Percentiles rank a stretch among this genome's conserved stretches.
These are phyloP conservation scores for Hirtodrosophila trivittata DNA, from an alignment of 2,888 invertebrate species.

Conservation along the genomic window DNA sequence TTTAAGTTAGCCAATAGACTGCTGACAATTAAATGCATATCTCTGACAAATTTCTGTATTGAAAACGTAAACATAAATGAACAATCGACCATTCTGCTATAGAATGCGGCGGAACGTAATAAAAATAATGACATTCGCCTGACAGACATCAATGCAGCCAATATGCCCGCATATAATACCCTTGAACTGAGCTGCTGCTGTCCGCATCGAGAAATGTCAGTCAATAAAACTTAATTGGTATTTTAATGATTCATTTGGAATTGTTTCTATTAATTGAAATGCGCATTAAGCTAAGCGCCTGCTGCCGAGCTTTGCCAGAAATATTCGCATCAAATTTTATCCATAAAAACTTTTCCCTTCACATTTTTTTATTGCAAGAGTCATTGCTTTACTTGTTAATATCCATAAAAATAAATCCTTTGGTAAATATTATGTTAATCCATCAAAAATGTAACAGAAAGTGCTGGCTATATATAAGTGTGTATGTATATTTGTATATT, in stretches of 20 bases:
- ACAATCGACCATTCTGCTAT: slow-evolving; percentile 19
- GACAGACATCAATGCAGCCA: slow-evolving; percentile 19
- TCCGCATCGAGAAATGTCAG: background rate
- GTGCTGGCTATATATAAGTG: too few species aligned
- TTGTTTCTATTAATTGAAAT: slow-evolving; percentile 47
- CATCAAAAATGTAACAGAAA: too few species aligned
- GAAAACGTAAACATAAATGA: slow-evolving; percentile 41
- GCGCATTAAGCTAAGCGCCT: slow-evolving; percentile 32
- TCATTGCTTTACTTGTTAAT: too few species aligned
- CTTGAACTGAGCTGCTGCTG: background rate
- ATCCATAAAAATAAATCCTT: too few species aligned
- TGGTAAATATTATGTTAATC: too few species aligned
- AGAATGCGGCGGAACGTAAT: slow-evolving; percentile 34
- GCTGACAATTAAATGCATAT: slow-evolving; percentile 52
- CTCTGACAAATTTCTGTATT: slow-evolving; percentile 30
- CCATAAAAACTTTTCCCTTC: too few species aligned
- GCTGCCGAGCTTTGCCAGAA: background rate
- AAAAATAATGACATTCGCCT: slow-evolving; percentile 49
- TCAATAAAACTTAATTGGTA: slow-evolving; percentile 66
- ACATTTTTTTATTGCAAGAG: too few species aligned
- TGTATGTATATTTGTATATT: too few species aligned
- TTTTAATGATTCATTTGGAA: slow-evolving; percentile 61
- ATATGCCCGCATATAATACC: background rate
- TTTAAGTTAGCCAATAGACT: slow-evolving; percentile 50
- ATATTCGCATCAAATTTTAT: too few species aligned